A percentile compares a stretch with the other conserved stretches of the same genome.
These are phyloP conservation scores for Peromyscus melanophrys DNA, from an alignment of 2,797 vertebrate species.

Conservation along the genomic window DNA sequence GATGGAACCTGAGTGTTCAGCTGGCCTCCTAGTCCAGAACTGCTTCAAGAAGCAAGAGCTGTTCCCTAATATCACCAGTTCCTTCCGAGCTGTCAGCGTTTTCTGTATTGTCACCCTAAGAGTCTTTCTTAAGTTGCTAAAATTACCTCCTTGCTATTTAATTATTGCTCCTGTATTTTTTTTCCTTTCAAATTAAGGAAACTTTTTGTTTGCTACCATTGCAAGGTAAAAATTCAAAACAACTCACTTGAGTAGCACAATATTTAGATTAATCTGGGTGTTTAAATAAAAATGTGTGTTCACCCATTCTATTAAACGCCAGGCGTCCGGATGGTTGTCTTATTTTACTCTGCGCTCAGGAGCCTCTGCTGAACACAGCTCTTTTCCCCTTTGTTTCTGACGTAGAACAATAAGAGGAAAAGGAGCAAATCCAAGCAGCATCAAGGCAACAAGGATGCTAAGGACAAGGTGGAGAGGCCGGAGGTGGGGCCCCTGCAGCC, in stretches of 20 bases:
- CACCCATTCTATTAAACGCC: constrained; percentile 10
- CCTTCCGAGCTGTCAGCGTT: background rate
- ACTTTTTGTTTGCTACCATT: constrained; percentile 8
- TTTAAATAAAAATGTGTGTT: constrained; percentile 42
- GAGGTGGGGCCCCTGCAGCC: constrained; percentile 81
- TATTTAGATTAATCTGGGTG: background rate
- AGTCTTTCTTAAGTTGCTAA: background rate
- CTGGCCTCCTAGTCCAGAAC: background rate
- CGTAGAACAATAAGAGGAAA: constrained; percentile 91
- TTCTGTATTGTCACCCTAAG: background rate
- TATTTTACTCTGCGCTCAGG: constrained; percentile 42
- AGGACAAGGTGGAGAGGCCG: constrained; percentile 82
- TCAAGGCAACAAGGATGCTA: constrained; percentile 88
- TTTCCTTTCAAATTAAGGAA: constrained; percentile 10
- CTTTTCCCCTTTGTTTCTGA: constrained; percentile 62
- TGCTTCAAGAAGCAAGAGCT: background rate
- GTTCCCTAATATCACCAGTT: background rate
- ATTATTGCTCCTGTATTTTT: background rate
- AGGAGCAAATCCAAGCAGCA: constrained; percentile 91
- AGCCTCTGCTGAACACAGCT: constrained; percentile 1
- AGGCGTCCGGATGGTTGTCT: constrained; percentile 8
- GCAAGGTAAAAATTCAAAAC: constrained; percentile 1
- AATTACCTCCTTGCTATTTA: background rate
- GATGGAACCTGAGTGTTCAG: background rate
- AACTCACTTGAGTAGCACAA: constrained; percentile 31